Evolutionary conservation across 2,888 invertebrate genomes (phyloP), one percentile per base, ranked within the genome.

Genomic region (Eupithecia dodoneata): DNA sequence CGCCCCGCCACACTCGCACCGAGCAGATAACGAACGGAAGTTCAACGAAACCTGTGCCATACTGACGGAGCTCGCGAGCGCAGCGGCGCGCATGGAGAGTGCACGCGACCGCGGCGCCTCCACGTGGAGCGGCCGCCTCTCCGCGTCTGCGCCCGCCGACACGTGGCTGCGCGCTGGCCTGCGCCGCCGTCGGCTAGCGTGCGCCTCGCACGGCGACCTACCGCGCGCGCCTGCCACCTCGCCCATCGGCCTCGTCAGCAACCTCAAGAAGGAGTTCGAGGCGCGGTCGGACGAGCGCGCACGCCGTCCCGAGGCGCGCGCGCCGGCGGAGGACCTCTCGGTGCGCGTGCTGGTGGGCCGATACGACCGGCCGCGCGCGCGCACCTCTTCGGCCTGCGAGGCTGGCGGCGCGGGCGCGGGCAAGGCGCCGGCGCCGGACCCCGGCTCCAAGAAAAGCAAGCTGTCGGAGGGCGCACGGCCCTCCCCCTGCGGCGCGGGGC

Each of bases 261-360:
- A 97, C 95, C 96, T 98, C 84, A 98, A 98, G 91, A 97, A 97
- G 89, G 98, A 98, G 90, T 98, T 98, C 90, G 98, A 98, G 94
- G 98, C 98, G 73, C 92, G 91, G 77, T 90, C 90, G 71, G 91
- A 90, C 87, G 86, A n/a, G 45, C 45, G 59, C 87, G 88, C 65
- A 74, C 82, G 72, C 84, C 81, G 73, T 76, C 87, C 73, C 87
- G 42, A 41, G 67, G 42, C 52, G 59, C 87, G 88, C 63, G 75
- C 82, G 71, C 84, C 81, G 71, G 76, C 88, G 77, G 97, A 97
- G 78, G 89, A 89, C 79, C 85, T 96, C 81, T 97, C 97, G 80
- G 97, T 98, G 81, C 96, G 96, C 87, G 97, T 96, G 81, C 91
- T 98, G 84, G 97, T 98, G 78, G 97, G 96, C 80, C 96, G 97